Evolutionary conservation across 2,797 vertebrate genomes (phyloP).

Genomic region (Danio aesculapii): DNA sequence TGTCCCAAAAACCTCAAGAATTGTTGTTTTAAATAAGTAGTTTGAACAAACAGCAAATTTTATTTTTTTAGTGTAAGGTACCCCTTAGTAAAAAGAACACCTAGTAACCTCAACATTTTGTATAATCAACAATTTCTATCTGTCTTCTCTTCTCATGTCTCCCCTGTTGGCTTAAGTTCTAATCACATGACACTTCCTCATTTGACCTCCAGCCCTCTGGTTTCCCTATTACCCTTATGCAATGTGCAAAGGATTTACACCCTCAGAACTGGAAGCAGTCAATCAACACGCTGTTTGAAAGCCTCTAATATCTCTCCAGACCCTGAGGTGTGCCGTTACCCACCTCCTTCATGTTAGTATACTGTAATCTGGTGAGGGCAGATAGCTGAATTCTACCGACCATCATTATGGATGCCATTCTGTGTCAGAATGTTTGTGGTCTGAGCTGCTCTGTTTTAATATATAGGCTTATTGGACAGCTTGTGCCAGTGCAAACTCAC

Average conservation of each 20-base stretch:
- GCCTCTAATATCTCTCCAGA: constrained; percentile 41
- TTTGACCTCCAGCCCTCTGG: constrained; percentile 11
- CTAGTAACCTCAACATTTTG: not conserved
- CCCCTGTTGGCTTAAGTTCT: not conserved
- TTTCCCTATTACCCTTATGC: constrained; percentile 18
- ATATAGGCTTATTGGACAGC: not conserved
- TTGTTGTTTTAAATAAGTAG: too few species aligned
- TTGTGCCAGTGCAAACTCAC: too few species aligned
- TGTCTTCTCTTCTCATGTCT: not conserved
- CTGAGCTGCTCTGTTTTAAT: constrained; percentile 51
- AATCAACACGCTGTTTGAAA: constrained; percentile 44
- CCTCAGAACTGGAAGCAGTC: constrained; percentile 45
- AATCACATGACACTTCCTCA: constrained; percentile 18
- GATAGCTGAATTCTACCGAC: constrained; percentile 42
- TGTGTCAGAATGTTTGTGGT: constrained; percentile 77
- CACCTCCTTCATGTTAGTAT: constrained; percentile 32
- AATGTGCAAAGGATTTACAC: constrained; percentile 29
- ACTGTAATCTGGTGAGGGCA: constrained; percentile 37
- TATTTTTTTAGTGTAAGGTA: too few species aligned
- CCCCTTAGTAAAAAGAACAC: too few species aligned
- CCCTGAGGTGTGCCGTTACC: constrained; percentile 33
- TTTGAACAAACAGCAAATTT: too few species aligned
- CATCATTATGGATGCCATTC: constrained; percentile 65
- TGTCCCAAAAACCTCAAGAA: too few species aligned
- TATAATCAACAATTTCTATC: not conserved